Base-by-base conservation (phyloP, 2,113 vertebrate species). In the Aspidoscelis tigris region DNA sequence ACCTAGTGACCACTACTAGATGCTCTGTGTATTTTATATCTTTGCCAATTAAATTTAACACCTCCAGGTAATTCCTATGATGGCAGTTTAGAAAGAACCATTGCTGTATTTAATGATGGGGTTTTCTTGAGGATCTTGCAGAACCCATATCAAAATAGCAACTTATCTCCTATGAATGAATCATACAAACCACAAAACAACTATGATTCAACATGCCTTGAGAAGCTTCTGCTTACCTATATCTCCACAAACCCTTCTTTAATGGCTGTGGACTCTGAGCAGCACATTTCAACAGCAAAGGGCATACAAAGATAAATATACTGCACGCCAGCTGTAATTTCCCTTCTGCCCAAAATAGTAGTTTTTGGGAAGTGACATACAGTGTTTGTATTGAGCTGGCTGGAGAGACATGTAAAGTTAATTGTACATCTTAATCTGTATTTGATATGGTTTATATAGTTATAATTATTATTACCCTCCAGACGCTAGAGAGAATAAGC, bases 391-490 rank as follows among this genome's bases (percentile, higher is more conserved):
- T 61, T 47, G 47, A 50, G 50, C 33, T 65, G 83, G 10, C 68
- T 65, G 41, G 53, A 26, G 76, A 79, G 18, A 24, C 44, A 76
- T 66, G 66, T 53, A 83, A 39, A n/a, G 64, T 18, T 78, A 64
- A 64, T 64, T 72, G 68, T 68, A 69, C 69, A 65, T 72, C 73
- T 73, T 73, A 79, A 79, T 79, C 69, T 50, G 4, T 26, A 84
- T 71, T 72, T 78, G 78, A 43, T n/a, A 39, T 33, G 3, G 26
- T 73, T 84, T 84, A 79, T 78, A 64, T 84, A 84, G 64, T 79
- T 47, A 78, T 73, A 84, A 84, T 70, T 10, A 44, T 61, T 78
- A 68, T 70, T 78, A 72, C 41, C 22, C 53, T 64, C 83, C 68
- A 71, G 76, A 78, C 68, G 18, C 53, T 72, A 24, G 64, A 55